A percentile compares a stretch with the other conserved stretches of the same genome.
Conservation (phyloP, 2,888 invertebrate species). For the Microchrysa polita region DNA sequence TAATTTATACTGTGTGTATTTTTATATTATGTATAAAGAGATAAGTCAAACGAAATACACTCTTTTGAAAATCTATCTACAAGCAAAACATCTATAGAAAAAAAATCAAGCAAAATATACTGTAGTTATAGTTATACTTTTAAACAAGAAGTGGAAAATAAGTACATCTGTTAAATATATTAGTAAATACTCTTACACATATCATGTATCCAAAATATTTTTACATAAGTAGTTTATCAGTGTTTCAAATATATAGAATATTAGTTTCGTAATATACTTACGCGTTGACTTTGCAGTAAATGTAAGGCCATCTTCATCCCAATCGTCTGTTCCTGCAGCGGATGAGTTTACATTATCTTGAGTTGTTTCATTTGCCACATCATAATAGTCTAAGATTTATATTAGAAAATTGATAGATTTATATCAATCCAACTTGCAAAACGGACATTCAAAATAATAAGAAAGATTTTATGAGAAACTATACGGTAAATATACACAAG, state of each 20-base stretch:
- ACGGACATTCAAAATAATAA: background rate
- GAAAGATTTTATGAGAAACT: background rate
- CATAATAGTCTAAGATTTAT: slow-evolving; percentile 77
- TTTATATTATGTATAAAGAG: background rate
- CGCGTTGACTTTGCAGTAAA: slow-evolving; percentile 90
- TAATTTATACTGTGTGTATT: background rate
- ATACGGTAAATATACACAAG: background rate
- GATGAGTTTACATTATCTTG: slow-evolving; percentile 62
- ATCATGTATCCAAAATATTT: slow-evolving; percentile 44
- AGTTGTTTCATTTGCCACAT: slow-evolving; percentile 75
- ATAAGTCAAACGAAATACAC: background rate
- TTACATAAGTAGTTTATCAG: slow-evolving; percentile 49
- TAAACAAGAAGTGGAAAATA: no score
- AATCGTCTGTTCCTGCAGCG: slow-evolving; percentile 72
- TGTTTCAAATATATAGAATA: background rate
- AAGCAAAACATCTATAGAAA: slow-evolving; percentile 8
- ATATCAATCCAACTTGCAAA: slow-evolving; percentile 26
- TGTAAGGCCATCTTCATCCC: slow-evolving; percentile 84
- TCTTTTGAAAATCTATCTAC: background rate
- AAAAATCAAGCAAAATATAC: slow-evolving; percentile 48
- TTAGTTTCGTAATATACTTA: slow-evolving; percentile 67
- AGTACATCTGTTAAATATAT: no score
- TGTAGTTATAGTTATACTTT: no score
- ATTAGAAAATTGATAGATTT: slow-evolving; percentile 32
- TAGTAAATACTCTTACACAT: slow-evolving; percentile 1